Conservation (phyloP, 2,888 invertebrate species). For the Macrophya annulata region DNA sequence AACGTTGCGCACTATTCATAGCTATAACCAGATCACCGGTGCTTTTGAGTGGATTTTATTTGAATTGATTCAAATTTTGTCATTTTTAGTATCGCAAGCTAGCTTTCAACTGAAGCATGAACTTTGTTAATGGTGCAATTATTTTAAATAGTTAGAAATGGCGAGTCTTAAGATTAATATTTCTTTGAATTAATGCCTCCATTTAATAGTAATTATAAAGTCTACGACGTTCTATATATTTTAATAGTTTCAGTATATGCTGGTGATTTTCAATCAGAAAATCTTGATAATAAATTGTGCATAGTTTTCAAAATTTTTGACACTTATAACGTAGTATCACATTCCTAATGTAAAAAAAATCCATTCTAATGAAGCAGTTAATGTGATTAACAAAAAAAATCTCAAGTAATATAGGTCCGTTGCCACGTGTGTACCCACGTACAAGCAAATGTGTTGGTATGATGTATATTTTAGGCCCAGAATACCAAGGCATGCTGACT, state of each 20-base stretch:
- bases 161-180: neutral
- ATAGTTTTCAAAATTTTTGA: neutral
- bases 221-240: neutral
- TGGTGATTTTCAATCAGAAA: neutral
- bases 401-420: constrained; percentile 29
- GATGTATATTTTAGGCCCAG: constrained; percentile 61
- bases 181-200: neutral
- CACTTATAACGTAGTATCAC: neutral
- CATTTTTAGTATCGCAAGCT: neutral
- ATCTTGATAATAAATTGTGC: neutral
- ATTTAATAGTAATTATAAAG: neutral
- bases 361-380: constrained; percentile 3
- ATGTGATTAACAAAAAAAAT: constrained; percentile 43
- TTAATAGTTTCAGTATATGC: neutral
- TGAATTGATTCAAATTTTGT: neutral
- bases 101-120: neutral
- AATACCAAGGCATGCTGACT: constrained; percentile 62
- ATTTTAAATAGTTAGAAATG: neutral
- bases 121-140: neutral
- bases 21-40: constrained; percentile 33
- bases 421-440: constrained; percentile 48
- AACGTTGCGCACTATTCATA: constrained; percentile 52
- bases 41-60: neutral
- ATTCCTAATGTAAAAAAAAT: neutral
- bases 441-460: constrained; percentile 43